Percentiles rank a stretch among this genome's conserved stretches.
phyloP scores from a whole-genome alignment of 1,140 invertebrate genomes.

The Matsumurasca onukii region DNA sequence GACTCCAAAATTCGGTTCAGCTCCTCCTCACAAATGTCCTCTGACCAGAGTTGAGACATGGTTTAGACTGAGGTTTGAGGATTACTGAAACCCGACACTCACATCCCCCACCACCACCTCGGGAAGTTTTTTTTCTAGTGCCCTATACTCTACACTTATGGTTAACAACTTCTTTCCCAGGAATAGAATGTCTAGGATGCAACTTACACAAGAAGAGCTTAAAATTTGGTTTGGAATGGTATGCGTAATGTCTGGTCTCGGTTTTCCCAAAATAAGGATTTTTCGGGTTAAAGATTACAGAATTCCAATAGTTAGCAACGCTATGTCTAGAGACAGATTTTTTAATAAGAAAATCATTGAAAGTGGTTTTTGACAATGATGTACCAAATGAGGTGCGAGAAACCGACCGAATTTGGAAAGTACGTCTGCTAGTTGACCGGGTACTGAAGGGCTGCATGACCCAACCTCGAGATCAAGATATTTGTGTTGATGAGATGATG shows the following conservation, averaged over 20 bases:
- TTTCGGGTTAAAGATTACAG: not conserved
- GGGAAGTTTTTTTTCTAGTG: no score
- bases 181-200: no score
- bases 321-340: slow-evolving; percentile 14
- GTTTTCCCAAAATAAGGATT: not conserved
- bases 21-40: no score
- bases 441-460: not conserved
- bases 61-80: no score
- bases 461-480: not conserved
- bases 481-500: slow-evolving; percentile 7
- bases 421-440: not conserved
- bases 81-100: no score
- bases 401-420: not conserved
- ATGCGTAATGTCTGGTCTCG: not conserved
- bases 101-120: no score
- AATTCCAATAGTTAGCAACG: not conserved
- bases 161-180: no score
- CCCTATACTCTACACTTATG: no score
- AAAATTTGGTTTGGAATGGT: slow-evolving; percentile 6
- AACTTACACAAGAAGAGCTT: not conserved
- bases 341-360: slow-evolving; percentile 3
- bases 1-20: no score
- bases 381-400: not conserved
- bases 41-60: no score
- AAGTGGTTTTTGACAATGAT: slow-evolving; percentile 23